A percentile compares a stretch with the other conserved stretches of the same genome.
Conservation (phyloP, 2,113 vertebrate genomes). For the Zapornia atra region DNA sequence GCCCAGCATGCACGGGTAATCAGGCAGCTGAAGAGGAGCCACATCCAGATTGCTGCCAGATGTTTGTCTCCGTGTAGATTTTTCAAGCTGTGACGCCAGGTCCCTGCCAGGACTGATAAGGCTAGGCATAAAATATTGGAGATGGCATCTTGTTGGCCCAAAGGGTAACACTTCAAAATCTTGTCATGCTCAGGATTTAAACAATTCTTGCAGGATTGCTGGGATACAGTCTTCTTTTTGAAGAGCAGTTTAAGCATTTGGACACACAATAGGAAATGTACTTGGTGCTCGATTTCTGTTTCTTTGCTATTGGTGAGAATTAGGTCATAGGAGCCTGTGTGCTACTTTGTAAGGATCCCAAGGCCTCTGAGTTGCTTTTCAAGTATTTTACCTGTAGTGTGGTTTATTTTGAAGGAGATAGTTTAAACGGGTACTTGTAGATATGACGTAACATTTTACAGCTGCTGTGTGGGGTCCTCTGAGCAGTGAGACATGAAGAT, state of each 20-base stretch:
- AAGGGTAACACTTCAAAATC: not conserved
- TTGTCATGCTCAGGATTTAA: not conserved
- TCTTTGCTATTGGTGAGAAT: not conserved
- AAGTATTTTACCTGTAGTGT: not conserved
- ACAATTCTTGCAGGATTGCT: not conserved
- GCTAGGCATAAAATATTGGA: not conserved
- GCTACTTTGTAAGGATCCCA: not conserved
- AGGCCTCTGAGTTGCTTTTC: not conserved
- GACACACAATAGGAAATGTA: not conserved
- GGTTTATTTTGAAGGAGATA: not conserved
- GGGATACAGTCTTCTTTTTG: not conserved
- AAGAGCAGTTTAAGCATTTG: not conserved
- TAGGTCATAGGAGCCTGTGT: not conserved
- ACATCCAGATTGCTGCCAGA: constrained; percentile 8
- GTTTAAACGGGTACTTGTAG: not conserved
- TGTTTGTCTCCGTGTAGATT: constrained; percentile 19
- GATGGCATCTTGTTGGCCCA: not conserved
- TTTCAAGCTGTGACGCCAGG: constrained; percentile 12
- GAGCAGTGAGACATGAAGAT: not conserved
- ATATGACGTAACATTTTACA: not conserved
- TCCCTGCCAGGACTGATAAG: constrained; percentile 5
- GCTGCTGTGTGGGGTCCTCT: not conserved
- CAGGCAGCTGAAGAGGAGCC: not conserved
- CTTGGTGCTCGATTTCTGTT: not conserved
- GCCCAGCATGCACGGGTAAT: not conserved